A percentile compares a stretch with the other conserved stretches of the same genome.
Evolutionary conservation across 2,797 vertebrate genomes (phyloP).

Genomic region (Cephalopachus bancanus): DNA sequence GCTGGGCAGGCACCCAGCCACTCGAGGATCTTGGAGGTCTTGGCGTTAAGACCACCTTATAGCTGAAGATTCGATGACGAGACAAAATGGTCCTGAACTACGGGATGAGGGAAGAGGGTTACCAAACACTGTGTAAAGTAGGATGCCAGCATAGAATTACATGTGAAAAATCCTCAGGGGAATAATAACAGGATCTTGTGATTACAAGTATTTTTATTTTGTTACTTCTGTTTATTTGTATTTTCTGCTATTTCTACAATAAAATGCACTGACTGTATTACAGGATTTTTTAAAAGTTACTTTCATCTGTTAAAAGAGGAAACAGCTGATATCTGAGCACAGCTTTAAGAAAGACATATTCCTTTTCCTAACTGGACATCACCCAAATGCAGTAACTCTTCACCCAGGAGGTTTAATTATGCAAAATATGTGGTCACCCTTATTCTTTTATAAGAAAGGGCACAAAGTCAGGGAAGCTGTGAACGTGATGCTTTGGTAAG

Average conservation of each 20-base stretch:
- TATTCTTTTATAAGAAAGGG: neutral
- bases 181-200: neutral
- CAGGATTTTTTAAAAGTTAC: neutral
- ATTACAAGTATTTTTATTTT: neutral
- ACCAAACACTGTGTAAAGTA: neutral
- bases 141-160: neutral
- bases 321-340: neutral
- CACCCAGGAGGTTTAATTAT: neutral
- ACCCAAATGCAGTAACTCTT: neutral
- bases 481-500: neutral
- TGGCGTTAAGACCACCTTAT: neutral
- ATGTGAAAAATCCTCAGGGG: neutral
- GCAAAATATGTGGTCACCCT: neutral
- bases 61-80: neutral
- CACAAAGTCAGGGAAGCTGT: neutral
- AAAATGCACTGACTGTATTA: conserved; percentile 26
- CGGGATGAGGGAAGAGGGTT: neutral
- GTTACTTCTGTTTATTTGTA: neutral
- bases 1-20: neutral
- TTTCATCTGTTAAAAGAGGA: neutral
- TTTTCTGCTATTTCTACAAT: neutral
- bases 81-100: neutral
- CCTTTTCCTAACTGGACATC: neutral
- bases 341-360: neutral
- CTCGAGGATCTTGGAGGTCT: neutral